phyloP scores from a whole-genome alignment of 2,797 vertebrate genomes.

The Acanthurus tractus region DNA sequence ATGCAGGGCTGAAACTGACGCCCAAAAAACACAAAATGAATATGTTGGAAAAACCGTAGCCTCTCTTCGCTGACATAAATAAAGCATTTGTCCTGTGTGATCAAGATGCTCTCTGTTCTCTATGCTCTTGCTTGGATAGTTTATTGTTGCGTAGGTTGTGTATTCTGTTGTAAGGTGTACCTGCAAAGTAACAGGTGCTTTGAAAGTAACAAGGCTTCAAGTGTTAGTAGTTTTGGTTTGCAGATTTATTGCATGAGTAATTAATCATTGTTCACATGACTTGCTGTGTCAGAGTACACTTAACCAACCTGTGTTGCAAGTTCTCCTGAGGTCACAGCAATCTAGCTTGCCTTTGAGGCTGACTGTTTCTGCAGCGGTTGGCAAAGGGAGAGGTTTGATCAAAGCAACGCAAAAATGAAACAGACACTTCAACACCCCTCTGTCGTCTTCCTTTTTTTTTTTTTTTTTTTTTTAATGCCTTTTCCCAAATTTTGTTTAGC shows the following conservation, averaged over 20 bases:
- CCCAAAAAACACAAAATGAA: too few relatives aligned
- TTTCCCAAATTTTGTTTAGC: constrained; percentile 21
- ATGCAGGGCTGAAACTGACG: not conserved
- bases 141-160: not conserved
- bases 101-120: not conserved
- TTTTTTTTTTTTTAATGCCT: not conserved
- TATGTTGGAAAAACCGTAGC: not conserved
- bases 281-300: not conserved
- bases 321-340: constrained; percentile 15
- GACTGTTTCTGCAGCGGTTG: constrained; percentile 6
- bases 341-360: not conserved
- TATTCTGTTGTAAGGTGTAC: not conserved
- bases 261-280: too few relatives aligned
- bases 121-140: not conserved
- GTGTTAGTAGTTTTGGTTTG: not conserved
- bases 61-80: constrained; percentile 51
- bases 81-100: constrained; percentile 47
- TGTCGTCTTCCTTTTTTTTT: not conserved
- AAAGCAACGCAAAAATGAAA: constrained; percentile 47
- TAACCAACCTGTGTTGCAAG: not conserved
- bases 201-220: not conserved
- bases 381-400: constrained; percentile 29
- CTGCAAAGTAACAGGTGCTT: not conserved
- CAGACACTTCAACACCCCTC: constrained; percentile 24
- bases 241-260: not conserved